phyloP scores from a whole-genome alignment of 2,797 vertebrate genomes.

The Scleropages formosus region DNA sequence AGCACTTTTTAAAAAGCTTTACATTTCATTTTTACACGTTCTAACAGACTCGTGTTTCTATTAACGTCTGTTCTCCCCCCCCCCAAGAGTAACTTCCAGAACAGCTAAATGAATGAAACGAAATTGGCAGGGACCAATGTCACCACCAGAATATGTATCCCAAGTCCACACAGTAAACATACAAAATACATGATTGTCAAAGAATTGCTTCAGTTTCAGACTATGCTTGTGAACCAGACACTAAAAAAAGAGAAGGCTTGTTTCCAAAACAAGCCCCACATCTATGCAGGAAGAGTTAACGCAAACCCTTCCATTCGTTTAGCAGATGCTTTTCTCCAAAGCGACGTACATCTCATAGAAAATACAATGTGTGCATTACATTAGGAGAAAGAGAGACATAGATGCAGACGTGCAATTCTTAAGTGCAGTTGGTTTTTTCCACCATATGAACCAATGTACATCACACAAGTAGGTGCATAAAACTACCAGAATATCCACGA shows the following conservation, averaged over 20 bases:
- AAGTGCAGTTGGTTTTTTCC: too few species aligned
- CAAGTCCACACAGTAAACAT: neutral
- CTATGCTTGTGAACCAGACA: neutral
- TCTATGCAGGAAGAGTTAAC: neutral
- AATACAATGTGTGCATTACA: too few species aligned
- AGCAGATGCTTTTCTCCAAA: too few species aligned
- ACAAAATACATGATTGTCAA: neutral
- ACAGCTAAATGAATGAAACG: neutral
- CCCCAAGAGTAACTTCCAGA: neutral
- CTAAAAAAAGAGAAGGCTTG: neutral
- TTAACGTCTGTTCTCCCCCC: slow-evolving; percentile 8
- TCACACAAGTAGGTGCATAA: too few species aligned
- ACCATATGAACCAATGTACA: too few species aligned
- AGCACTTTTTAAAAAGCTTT: slow-evolving; percentile 4
- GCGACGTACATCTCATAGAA: too few species aligned
- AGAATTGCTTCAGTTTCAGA: slow-evolving; percentile 1
- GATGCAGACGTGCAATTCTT: too few species aligned
- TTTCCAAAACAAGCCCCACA: neutral
- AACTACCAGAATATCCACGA: too few species aligned
- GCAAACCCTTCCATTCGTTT: too few species aligned
- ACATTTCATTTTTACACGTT: slow-evolving; percentile 3
- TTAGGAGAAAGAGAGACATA: too few species aligned
- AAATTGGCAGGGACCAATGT: neutral
- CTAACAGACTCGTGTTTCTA: neutral
- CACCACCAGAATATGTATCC: neutral